Base-by-base conservation (phyloP, 2,797 vertebrate genomes). In the Aphelocoma californica region DNA sequence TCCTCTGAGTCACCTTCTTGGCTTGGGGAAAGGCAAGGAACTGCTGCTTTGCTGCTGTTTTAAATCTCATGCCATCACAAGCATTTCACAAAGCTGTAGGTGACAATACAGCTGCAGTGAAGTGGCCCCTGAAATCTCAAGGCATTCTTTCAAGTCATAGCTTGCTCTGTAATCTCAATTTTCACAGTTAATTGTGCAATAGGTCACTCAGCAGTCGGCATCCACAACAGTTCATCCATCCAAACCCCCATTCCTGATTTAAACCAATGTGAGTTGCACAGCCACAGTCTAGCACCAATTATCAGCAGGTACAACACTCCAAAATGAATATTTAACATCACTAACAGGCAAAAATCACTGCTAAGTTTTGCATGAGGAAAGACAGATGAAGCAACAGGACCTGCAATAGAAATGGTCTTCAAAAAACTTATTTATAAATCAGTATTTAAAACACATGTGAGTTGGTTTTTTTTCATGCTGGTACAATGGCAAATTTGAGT, bases 381-480 rank as follows among this genome's bases (percentile, higher is more conserved):
- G 21, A 70, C 16, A 38, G 34, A 38, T 45, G 18, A 87, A 82
- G 12, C 48, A 80, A 66, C 16, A 38, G 42, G 20, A 64, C 6
- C 12, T 29, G 12, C 34, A 77, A 36, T 1, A 81, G 58, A 78
- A 85, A 82, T 9, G 4, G 34, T 54, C n/a, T 64, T 77, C 10
- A 84, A 38, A 74, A 69, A 66, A 20, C 17, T 24, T 16, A 29
- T 25, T 57, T 50, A 56, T 48, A 74, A 77, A 73, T 32, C 29
- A 44, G 21, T 14, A 34, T 36, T 75, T 53, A 45, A 95, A 89
- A 61, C 25, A 61, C 12, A 19, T 1, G 1, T 26, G 5, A 8
- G 0, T 6, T 48, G 9, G 2, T 1, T n/a, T 51, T 19, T 50
- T 61, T 61, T 4, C 0, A 32, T 62, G 19, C n/a, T 86, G 18